phyloP scores from a whole-genome alignment of 2,888 invertebrate genomes.

The Agrochola litura region DNA sequence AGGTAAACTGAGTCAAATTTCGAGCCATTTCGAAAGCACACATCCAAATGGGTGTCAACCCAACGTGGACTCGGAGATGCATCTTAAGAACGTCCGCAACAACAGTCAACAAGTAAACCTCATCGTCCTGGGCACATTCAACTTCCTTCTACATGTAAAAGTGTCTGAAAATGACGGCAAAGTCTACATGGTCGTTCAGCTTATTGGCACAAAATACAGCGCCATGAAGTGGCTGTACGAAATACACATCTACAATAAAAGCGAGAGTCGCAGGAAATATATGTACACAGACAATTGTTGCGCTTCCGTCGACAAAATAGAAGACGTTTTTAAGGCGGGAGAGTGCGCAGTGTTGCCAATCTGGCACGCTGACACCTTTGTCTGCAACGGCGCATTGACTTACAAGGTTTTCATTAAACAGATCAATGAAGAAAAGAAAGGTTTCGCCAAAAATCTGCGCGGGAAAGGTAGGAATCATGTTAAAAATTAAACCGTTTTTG shows the following conservation, averaged over 20 bases:
- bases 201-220: slow-evolving; percentile 77
- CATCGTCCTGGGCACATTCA: slow-evolving; percentile 71
- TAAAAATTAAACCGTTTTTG: background rate
- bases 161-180: slow-evolving; percentile 66
- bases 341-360: slow-evolving; percentile 75
- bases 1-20: slow-evolving; percentile 79
- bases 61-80: slow-evolving; percentile 77
- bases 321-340: slow-evolving; percentile 68
- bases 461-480: slow-evolving; percentile 36
- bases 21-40: slow-evolving; percentile 73
- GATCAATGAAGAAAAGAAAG: slow-evolving; percentile 24
- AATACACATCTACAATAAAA: slow-evolving; percentile 82
- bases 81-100: slow-evolving; percentile 64
- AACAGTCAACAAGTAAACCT: slow-evolving; percentile 71
- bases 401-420: slow-evolving; percentile 62
- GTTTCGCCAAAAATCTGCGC: slow-evolving; percentile 7
- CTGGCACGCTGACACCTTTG: slow-evolving; percentile 55
- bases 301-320: slow-evolving; percentile 65
- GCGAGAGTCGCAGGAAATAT: slow-evolving; percentile 76
- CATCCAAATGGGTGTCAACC: slow-evolving; percentile 73
- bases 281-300: slow-evolving; percentile 73
- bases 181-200: slow-evolving; percentile 78
- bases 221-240: slow-evolving; percentile 83
- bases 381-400: slow-evolving; percentile 41
- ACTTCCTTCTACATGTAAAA: slow-evolving; percentile 78